Conservation (phyloP, 2,888 invertebrate genomes). For the Euzetes globulus region DNA sequence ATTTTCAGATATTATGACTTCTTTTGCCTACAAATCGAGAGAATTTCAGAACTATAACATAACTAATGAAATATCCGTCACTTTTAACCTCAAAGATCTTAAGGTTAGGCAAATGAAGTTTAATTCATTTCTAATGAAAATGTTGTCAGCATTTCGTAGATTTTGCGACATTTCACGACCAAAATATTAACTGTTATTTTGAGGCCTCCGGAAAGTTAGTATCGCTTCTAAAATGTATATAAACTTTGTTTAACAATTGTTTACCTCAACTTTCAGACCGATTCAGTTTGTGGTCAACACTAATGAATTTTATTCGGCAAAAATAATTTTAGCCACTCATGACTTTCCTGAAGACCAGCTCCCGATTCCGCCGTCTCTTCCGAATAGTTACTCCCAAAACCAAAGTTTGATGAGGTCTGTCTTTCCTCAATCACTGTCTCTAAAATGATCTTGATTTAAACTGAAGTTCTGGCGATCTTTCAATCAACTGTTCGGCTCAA, state of each 20-base stretch:
- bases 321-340: constrained; percentile 19
- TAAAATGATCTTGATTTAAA: not conserved
- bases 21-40: constrained; percentile 13
- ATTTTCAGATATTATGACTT: constrained; percentile 15
- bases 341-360: constrained; percentile 3
- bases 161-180: constrained; percentile 10
- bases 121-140: not conserved
- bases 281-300: constrained; percentile 1
- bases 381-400: too few relatives aligned
- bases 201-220: constrained; percentile 4
- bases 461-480: not conserved
- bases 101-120: constrained; percentile 7
- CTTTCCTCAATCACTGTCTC: too few relatives aligned
- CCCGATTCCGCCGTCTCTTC: constrained; percentile 2
- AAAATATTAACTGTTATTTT: constrained; percentile 17
- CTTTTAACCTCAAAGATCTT: constrained; percentile 26
- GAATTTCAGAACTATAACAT: constrained; percentile 24
- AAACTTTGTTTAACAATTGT: too few relatives aligned
- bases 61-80: constrained; percentile 14
- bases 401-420: too few relatives aligned
- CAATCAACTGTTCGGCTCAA: not conserved
- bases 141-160: constrained; percentile 17
- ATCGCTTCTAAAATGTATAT: too few relatives aligned
- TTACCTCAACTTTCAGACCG: not conserved
- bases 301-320: not conserved